phyloP scores from a whole-genome alignment of 92 coral and sea anemone genomes.

The Metridium senile region DNA sequence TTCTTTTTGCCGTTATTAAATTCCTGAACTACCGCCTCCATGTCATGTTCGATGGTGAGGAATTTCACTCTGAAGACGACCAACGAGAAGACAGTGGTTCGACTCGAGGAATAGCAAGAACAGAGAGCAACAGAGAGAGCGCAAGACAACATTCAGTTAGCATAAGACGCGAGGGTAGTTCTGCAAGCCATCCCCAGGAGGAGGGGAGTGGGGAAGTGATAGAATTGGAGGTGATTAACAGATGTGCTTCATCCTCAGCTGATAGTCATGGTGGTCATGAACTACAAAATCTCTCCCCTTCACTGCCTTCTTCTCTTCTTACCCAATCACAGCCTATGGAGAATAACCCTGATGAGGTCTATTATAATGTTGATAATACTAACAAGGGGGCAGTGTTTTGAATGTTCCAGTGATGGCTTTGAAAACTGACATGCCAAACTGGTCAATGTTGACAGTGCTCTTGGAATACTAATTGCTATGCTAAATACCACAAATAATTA shows the following conservation, averaged over 20 bases:
- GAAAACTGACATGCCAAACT: no score
- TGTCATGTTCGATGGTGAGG: conserved; percentile 96
- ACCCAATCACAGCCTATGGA: conserved; percentile 47
- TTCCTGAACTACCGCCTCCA: conserved; percentile 89
- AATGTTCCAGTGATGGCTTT: no score
- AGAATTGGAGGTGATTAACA: conserved; percentile 82
- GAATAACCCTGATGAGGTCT: conserved; percentile 56
- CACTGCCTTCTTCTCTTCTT: conserved; percentile 59
- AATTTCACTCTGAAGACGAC: conserved; percentile 76
- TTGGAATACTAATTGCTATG: no score
- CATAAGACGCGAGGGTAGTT: conserved; percentile 54
- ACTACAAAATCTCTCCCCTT: conserved; percentile 46
- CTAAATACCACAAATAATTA: no score
- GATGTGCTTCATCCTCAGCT: conserved; percentile 44
- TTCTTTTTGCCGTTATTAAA: conserved; percentile 79
- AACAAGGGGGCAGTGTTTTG: conserved; percentile 9
- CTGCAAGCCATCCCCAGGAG: conserved; percentile 32
- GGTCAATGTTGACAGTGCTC: no score
- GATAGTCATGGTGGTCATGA: conserved; percentile 43
- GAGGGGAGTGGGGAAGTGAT: conserved; percentile 71
- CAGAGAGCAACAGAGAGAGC: conserved; percentile 53
- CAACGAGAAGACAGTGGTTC: conserved; percentile 47
- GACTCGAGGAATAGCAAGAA: conserved; percentile 36
- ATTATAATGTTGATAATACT: conserved; percentile 6
- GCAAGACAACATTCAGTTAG: conserved; percentile 44